Percentiles rank a stretch among this genome's conserved stretches.
Conservation (phyloP, 2,888 invertebrate species). For the Miltochrista miniata region DNA sequence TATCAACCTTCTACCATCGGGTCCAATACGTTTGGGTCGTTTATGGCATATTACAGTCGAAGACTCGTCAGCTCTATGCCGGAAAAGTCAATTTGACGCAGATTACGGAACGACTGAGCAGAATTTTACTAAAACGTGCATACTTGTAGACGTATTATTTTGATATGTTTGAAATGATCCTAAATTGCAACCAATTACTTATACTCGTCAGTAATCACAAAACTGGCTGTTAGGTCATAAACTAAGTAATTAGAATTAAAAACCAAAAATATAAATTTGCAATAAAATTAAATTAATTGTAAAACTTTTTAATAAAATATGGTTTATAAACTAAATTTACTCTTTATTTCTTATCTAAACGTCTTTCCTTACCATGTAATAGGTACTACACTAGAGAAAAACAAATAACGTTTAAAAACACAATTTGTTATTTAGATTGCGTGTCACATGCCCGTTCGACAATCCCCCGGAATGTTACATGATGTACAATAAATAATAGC, state of each 20-base stretch:
- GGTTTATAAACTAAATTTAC: conserved; percentile 18
- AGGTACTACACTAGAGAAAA: conserved; percentile 22
- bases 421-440: conserved; percentile 50
- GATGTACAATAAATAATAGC: conserved; percentile 46
- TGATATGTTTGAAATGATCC: conserved; percentile 49
- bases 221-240: too few relatives aligned
- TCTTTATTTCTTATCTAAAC: conserved; percentile 22
- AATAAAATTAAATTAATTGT: too few relatives aligned
- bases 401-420: conserved; percentile 43
- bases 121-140: conserved; percentile 64
- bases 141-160: conserved; percentile 54
- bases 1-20: conserved; percentile 74
- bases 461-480: conserved; percentile 49
- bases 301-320: too few relatives aligned
- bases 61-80: conserved; percentile 74
- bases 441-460: conserved; percentile 54
- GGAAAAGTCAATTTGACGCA: conserved; percentile 80
- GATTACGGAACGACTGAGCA: conserved; percentile 70
- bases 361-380: conserved; percentile 33
- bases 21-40: conserved; percentile 78
- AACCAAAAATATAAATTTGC: too few relatives aligned
- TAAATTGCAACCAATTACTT: conserved; percentile 4
- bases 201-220: not conserved
- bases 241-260: too few relatives aligned
- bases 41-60: conserved; percentile 77